These are phyloP conservation scores for Varanus komodoensis DNA, from an alignment of 2,113 vertebrate species.

Conservation along the genomic window DNA sequence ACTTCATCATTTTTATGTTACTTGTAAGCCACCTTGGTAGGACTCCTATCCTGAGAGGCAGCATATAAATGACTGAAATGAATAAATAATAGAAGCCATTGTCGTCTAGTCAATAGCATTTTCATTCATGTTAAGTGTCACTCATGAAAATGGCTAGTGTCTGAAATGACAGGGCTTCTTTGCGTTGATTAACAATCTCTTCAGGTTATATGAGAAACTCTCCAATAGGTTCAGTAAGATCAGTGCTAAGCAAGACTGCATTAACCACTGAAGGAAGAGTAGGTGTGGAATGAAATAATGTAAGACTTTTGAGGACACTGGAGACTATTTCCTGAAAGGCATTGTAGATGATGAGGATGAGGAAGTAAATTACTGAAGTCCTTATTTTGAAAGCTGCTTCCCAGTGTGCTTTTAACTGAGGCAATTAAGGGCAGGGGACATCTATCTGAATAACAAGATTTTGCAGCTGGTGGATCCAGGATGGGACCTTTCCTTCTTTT, in stretches of 20 bases:
- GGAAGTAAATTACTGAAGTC: not conserved
- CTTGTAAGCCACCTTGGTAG: no score
- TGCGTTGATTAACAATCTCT: not conserved
- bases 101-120: not conserved
- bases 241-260: not conserved
- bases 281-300: constrained; percentile 9
- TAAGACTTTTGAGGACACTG: not conserved
- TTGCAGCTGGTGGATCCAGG: not conserved
- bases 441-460: not conserved
- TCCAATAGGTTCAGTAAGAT: not conserved
- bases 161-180: not conserved
- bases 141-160: not conserved
- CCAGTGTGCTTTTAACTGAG: not conserved
- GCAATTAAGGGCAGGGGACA: not conserved
- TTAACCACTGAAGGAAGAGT: not conserved
- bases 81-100: not conserved
- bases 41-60: no score
- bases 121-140: not conserved
- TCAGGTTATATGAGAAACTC: not conserved
- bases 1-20: no score
- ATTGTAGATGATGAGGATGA: not conserved
- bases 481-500: not conserved
- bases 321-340: not conserved
- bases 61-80: no score
- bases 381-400: constrained; percentile 4